A percentile compares a stretch with the other conserved stretches of the same genome.
These are phyloP conservation scores for Tribolium castaneum DNA, from an alignment of 1,140 invertebrate genomes.

Conservation along the genomic window DNA sequence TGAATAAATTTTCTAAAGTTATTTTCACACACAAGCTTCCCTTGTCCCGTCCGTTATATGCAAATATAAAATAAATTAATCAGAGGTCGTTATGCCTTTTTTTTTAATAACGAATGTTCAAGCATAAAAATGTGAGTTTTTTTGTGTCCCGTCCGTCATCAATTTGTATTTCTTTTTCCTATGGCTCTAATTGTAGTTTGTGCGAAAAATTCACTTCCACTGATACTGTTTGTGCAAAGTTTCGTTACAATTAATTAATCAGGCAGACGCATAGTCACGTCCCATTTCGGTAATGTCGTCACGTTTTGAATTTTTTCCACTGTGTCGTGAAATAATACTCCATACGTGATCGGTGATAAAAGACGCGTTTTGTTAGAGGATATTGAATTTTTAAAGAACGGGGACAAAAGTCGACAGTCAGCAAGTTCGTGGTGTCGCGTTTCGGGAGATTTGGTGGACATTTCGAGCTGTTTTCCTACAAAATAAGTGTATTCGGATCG, in stretches of 20 bases:
- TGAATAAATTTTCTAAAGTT: too few relatives aligned
- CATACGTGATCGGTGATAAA: constrained; percentile 20
- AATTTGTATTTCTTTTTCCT: not conserved
- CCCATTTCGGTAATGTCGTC: not conserved
- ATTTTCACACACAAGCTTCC: too few relatives aligned
- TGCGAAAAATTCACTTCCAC: too few relatives aligned
- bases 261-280: not conserved
- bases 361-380: constrained; percentile 6
- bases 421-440: not conserved
- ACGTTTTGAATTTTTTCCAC: constrained; percentile 12
- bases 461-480: not conserved
- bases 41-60: too few relatives aligned
- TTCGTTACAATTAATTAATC: too few relatives aligned
- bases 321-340: not conserved
- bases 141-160: too few relatives aligned
- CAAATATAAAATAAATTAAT: too few relatives aligned
- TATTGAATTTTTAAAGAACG: constrained; percentile 4
- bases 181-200: too few relatives aligned
- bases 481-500: constrained; percentile 31
- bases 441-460: constrained; percentile 7
- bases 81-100: too few relatives aligned
- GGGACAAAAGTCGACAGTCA: not conserved
- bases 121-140: too few relatives aligned
- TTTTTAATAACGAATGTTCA: too few relatives aligned
- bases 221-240: too few relatives aligned